A percentile compares a stretch with the other conserved stretches of the same genome.
Evolutionary conservation across 1,140 invertebrate species (phyloP).

Genomic region (Gonioctena quinquepunctata): DNA sequence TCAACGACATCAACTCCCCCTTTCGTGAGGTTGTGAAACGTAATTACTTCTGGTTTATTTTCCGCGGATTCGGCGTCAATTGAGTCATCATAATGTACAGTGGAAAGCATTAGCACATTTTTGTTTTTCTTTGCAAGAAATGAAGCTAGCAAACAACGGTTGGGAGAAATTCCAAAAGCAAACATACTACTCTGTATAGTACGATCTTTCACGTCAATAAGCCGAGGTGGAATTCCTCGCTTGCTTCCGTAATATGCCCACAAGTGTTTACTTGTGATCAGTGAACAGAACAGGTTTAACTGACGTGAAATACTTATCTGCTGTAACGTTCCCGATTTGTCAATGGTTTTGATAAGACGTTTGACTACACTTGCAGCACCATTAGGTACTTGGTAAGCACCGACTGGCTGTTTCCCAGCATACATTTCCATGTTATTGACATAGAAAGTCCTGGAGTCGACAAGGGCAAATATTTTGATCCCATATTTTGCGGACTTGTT

Average conservation of each 20-base stretch:
- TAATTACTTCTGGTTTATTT: background rate
- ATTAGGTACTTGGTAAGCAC: constrained; percentile 42
- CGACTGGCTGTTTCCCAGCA: constrained; percentile 48
- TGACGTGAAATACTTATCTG: constrained; percentile 3
- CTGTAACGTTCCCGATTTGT: background rate
- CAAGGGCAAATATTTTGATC: constrained; percentile 3
- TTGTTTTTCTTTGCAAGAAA: constrained; percentile 31
- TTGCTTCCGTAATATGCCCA: background rate
- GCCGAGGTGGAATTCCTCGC: background rate
- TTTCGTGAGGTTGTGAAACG: background rate
- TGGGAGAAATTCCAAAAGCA: background rate
- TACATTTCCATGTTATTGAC: constrained; percentile 49
- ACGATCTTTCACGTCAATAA: background rate
- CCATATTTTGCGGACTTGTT: constrained; percentile 11
- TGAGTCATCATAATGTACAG: constrained; percentile 35
- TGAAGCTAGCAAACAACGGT: background rate
- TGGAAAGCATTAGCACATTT: constrained; percentile 40
- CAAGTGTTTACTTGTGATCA: background rate
- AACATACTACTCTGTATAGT: constrained; percentile 3
- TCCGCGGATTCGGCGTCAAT: constrained; percentile 21
- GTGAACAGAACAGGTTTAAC: background rate
- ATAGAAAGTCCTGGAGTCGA: constrained; percentile 20
- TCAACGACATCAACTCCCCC: background rate
- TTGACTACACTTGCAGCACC: constrained; percentile 43
- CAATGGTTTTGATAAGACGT: constrained; percentile 25